These are phyloP conservation scores for Mesoligia furuncula DNA, from an alignment of 2,888 invertebrate genomes.

Conservation along the genomic window DNA sequence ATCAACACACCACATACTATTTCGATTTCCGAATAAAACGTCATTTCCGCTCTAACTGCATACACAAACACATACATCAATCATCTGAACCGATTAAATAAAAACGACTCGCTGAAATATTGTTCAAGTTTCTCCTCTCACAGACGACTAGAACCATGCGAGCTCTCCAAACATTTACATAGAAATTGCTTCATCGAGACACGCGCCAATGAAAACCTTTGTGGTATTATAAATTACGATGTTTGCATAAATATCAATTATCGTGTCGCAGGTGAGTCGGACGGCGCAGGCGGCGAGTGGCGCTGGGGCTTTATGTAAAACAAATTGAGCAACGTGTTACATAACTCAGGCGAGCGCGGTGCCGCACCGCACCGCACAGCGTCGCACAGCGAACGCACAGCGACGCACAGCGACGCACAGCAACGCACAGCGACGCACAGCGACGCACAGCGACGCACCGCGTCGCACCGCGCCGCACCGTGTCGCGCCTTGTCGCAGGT, in stretches of 20 bases:
- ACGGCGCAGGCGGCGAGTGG: neutral
- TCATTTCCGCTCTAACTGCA: conserved; percentile 4
- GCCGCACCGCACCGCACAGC: neutral
- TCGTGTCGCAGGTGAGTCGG: conserved; percentile 45
- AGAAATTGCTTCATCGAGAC: conserved; percentile 48
- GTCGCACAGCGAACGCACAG: no score
- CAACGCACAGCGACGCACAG: neutral
- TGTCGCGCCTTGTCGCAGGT: neutral
- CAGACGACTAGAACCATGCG: conserved; percentile 17
- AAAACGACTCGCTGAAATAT: conserved; percentile 39
- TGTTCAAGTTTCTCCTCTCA: conserved; percentile 22
- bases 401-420: neutral
- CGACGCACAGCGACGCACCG: neutral
- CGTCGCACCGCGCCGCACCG: no score
- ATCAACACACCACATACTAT: neutral
- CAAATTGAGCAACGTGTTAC: conserved; percentile 40
- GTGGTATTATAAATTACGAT: conserved; percentile 45
- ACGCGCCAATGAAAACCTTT: conserved; percentile 35
- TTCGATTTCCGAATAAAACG: neutral
- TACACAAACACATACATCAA: conserved; percentile 8
- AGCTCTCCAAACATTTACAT: conserved; percentile 46
- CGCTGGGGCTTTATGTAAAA: conserved; percentile 39
- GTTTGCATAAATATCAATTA: conserved; percentile 58
- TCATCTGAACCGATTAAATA: conserved; percentile 29
- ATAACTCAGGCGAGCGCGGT: conserved; percentile 6